phyloP scores from a whole-genome alignment of 1,140 invertebrate species.

The Harpegnathos saltator region DNA sequence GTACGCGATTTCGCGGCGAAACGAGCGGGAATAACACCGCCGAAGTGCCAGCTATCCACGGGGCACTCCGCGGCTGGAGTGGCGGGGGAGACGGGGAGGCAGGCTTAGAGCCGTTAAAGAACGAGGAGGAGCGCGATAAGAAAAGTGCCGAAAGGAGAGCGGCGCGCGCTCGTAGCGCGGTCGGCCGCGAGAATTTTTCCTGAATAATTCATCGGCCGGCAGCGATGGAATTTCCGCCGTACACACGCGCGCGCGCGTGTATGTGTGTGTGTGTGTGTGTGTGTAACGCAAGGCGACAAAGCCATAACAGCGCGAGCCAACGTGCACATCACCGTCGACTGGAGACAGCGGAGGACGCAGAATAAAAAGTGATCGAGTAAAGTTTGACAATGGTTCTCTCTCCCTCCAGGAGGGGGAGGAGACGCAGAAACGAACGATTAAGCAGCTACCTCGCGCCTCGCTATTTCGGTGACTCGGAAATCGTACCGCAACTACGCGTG shows the following conservation, averaged over 20 bases:
- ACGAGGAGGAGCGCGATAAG: slow-evolving; percentile 37
- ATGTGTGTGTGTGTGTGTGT: slow-evolving; percentile 11
- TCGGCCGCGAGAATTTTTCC: slow-evolving; percentile 47
- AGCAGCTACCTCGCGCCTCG: too few species aligned
- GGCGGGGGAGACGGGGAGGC: not conserved
- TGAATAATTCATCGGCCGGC: slow-evolving; percentile 59
- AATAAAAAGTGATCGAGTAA: slow-evolving; percentile 42
- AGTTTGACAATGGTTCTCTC: slow-evolving; percentile 69
- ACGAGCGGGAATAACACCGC: slow-evolving; percentile 60
- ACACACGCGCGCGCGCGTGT: too few species aligned
- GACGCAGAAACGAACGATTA: not conserved
- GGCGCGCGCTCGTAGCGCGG: slow-evolving; percentile 30
- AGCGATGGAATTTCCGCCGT: slow-evolving; percentile 46
- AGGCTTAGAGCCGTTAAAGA: slow-evolving; percentile 30
- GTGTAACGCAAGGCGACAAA: slow-evolving; percentile 10
- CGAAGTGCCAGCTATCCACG: slow-evolving; percentile 34
- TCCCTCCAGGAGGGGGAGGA: not conserved
- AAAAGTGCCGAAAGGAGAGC: slow-evolving; percentile 37
- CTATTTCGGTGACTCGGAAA: too few species aligned
- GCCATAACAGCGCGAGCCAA: slow-evolving; percentile 3
- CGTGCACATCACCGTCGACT: slow-evolving; percentile 51
- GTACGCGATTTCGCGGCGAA: slow-evolving; percentile 68
- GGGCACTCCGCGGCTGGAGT: not conserved
- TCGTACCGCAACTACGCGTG: too few species aligned
- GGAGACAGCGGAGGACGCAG: slow-evolving; percentile 30